Evolutionary conservation across 1,140 invertebrate species (phyloP), one percentile per base, ranked within the genome.

Genomic region (Drosophila nasuta): DNA sequence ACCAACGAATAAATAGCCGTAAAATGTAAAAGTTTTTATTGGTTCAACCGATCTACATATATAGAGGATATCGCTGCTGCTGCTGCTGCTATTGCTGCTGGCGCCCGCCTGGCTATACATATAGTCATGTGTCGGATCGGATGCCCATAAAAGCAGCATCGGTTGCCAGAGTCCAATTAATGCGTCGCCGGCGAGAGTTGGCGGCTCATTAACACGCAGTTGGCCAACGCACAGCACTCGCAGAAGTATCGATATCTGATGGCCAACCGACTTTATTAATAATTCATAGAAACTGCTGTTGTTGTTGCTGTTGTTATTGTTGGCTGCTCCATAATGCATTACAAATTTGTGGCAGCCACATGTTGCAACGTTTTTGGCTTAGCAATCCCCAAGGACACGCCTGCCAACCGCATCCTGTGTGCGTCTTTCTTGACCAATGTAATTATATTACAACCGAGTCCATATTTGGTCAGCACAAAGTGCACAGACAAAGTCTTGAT

Each of bases 141-240:
- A 78, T 87, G 82, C 58, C 82, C 82, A 88, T 87, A 87, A 83
- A 87, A 60, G 82, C 70, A 69, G 59, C 66, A 65, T 49, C 56
- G 52, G 11, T 58, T 70, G 69, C 48, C 56, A 54, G 20, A 25
- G 80, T 77, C 80, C 83, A 82, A 87, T 87, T 87, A 88, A 80
- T 88, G 83, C 82, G 79, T 87, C 82, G 76, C 72, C 79, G 77
- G 67, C 82, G 83, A 87, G 82, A 87, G 82, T 79, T 86, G 76
- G 77, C 83, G 83, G 83, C 83, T 87, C 83, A 87, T 87, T 87
- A 87, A 88, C 83, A 88, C 83, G 83, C 83, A 83, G 83, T 88
- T 88, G 73, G 56, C 54, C 74, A 49, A 28, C 43, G 15, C 46
- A 28, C 17, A 11, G 13, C 10, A 5, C 20, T 25, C 20, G 20